Percentiles rank a stretch among this genome's conserved stretches.
These are phyloP conservation scores for Myocastor coypus DNA, from an alignment of 2,113 vertebrate genomes.

Conservation along the genomic window DNA sequence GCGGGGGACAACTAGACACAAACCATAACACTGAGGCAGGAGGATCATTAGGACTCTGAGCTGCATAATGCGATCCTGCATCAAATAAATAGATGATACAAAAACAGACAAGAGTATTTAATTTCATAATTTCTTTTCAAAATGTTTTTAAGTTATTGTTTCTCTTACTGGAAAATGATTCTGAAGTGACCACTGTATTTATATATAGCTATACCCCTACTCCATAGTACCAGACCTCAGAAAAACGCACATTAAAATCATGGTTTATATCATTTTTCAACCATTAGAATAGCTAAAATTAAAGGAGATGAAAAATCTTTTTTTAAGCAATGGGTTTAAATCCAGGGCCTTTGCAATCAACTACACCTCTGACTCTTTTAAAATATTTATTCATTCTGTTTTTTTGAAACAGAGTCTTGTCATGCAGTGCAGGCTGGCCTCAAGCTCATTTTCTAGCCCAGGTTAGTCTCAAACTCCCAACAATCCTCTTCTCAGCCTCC, in stretches of 20 bases:
- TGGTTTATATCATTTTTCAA: neutral
- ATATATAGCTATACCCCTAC: neutral
- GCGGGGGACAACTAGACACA: too few relatives aligned
- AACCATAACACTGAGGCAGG: too few relatives aligned
- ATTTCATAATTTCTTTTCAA: neutral
- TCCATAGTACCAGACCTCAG: neutral
- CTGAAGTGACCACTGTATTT: neutral
- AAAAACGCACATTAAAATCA: neutral
- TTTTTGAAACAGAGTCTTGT: too few relatives aligned
- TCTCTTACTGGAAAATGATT: slow-evolving; percentile 11
- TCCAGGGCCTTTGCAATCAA: neutral
- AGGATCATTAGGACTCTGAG: too few relatives aligned
- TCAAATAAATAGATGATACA: neutral
- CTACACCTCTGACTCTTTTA: neutral
- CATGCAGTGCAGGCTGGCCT: too few relatives aligned
- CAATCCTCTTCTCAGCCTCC: too few relatives aligned
- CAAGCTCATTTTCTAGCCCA: too few relatives aligned
- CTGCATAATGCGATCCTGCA: too few relatives aligned
- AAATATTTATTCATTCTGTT: neutral
- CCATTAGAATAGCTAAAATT: neutral
- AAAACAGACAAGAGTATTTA: neutral
- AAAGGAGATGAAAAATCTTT: neutral
- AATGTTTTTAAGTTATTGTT: neutral
- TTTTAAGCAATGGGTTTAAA: neutral
- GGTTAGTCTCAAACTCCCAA: too few relatives aligned